Conservation (phyloP, 2,797 vertebrate genomes). For the Taeniopygia guttata region DNA sequence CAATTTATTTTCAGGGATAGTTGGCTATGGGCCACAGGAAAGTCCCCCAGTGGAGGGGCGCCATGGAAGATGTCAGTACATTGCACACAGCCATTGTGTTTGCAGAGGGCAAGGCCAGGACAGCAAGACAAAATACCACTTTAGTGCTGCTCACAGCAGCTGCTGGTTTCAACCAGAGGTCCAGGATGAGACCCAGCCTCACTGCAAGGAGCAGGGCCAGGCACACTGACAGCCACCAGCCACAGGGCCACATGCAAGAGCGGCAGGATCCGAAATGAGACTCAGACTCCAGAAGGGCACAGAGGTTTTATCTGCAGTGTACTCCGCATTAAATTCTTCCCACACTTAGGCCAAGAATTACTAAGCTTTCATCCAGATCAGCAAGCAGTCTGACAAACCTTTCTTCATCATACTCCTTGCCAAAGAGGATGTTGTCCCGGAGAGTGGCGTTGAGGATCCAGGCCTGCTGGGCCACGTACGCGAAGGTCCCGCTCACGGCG, state of each 20-base stretch:
- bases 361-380: background rate
- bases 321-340: background rate
- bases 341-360: background rate
- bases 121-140: background rate
- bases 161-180: background rate
- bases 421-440: slow-evolving; percentile 93
- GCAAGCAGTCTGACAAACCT: slow-evolving; percentile 72
- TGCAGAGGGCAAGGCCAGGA: background rate
- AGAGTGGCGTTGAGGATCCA: slow-evolving; percentile 91
- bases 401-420: slow-evolving; percentile 88
- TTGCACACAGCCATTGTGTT: background rate
- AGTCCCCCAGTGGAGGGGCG: background rate
- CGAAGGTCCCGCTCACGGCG: slow-evolving; percentile 84
- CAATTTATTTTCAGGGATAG: background rate
- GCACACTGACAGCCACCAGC: background rate
- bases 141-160: background rate
- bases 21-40: background rate
- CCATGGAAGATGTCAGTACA: background rate
- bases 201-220: background rate
- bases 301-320: background rate
- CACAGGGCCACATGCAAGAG: background rate
- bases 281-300: background rate
- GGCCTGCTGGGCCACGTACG: slow-evolving; percentile 91
- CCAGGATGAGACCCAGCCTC: background rate
- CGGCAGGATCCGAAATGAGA: background rate